Evolutionary conservation across 2,888 invertebrate species (phyloP).

Genomic region (Celastrina argiolus): DNA sequence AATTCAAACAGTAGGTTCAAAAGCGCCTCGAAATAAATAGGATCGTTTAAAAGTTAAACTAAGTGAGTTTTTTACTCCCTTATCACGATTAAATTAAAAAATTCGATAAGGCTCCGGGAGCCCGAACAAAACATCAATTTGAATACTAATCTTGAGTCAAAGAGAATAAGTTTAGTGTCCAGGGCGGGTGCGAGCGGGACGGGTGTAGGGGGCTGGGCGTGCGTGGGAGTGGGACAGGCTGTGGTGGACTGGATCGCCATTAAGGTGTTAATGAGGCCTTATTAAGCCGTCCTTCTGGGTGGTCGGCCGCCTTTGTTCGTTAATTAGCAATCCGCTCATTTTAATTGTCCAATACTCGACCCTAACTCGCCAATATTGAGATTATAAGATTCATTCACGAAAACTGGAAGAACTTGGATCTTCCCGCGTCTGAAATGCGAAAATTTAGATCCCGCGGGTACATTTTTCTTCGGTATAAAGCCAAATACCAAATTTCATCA

Average conservation of each 20-base stretch:
- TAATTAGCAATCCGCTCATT: conserved; percentile 50
- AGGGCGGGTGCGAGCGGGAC: conserved; percentile 69
- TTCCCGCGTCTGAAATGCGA: no score
- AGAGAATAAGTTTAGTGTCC: conserved; percentile 72
- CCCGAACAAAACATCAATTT: conserved; percentile 72
- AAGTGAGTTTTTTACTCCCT: conserved; percentile 41
- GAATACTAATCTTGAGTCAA: conserved; percentile 76
- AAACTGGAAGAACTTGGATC: no score
- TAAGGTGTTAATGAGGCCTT: conserved; percentile 78
- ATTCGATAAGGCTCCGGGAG: conserved; percentile 51
- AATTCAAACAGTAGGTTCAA: not conserved
- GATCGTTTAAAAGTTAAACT: conserved; percentile 28
- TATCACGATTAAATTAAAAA: conserved; percentile 64
- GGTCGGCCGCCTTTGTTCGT: conserved; percentile 70
- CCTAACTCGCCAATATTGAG: not conserved
- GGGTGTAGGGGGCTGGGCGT: conserved; percentile 46
- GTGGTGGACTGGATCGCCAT: conserved; percentile 75
- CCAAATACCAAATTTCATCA: no score
- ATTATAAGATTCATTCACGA: not conserved
- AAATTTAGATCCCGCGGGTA: no score
- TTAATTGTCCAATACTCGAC: conserved; percentile 21
- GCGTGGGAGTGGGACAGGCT: conserved; percentile 48
- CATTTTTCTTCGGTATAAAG: no score
- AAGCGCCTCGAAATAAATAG: conserved; percentile 19
- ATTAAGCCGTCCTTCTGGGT: conserved; percentile 77